Conservation (phyloP, 2,797 vertebrate species). For the Microchirus variegatus region DNA sequence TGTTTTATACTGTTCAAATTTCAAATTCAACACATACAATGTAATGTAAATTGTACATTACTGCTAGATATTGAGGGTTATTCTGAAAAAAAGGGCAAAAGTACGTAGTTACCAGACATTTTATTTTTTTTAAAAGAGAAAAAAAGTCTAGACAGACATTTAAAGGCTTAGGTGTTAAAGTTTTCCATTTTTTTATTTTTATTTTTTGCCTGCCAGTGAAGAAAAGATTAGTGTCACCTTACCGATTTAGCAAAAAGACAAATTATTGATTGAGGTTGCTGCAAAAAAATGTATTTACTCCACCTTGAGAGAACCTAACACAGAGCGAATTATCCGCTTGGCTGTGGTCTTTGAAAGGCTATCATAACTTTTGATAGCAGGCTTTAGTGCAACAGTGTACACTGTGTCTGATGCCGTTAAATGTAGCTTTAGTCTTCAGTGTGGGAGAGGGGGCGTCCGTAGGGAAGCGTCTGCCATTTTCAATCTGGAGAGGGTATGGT, state of each 20-base stretch:
- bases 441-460: constrained; percentile 6
- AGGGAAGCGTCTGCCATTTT: constrained; percentile 45
- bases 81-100: no score
- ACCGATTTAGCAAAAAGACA: background rate
- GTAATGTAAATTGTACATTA: no score
- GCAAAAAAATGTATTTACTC: background rate
- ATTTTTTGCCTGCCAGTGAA: background rate
- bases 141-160: no score
- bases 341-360: constrained; percentile 8
- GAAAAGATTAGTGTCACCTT: no score
- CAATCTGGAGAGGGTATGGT: constrained; percentile 37
- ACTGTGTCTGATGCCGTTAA: constrained; percentile 14
- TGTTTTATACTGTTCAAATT: no score
- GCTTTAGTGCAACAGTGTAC: background rate
- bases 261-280: background rate
- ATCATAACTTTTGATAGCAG: background rate
- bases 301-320: background rate
- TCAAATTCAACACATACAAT: no score
- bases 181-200: background rate
- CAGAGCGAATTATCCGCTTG: background rate
- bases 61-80: no score
- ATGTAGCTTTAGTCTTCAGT: constrained; percentile 18
- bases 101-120: no score
- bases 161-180: no score
- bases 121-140: no score